phyloP scores from a whole-genome alignment of 2,888 invertebrate species.

The Colostygia pectinataria region DNA sequence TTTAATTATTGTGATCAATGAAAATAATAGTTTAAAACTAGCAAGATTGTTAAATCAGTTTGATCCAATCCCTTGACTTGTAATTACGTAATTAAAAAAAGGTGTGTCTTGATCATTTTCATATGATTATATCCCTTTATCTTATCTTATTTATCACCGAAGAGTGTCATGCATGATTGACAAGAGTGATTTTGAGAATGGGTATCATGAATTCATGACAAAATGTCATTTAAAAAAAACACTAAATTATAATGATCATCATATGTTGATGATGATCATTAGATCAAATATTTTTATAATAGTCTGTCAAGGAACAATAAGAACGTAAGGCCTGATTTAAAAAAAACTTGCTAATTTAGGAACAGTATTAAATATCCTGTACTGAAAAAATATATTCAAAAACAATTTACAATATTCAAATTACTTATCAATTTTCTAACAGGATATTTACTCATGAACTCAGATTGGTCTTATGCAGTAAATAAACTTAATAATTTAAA shows the following conservation, averaged over 20 bases:
- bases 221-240: too few relatives aligned
- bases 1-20: constrained; percentile 1
- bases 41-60: constrained; percentile 8
- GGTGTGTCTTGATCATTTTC: too few relatives aligned
- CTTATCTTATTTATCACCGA: too few relatives aligned
- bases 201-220: too few relatives aligned
- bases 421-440: not conserved
- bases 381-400: not conserved
- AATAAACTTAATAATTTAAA: not conserved
- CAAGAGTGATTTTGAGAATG: too few relatives aligned
- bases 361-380: constrained; percentile 12
- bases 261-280: not conserved
- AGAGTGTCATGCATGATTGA: too few relatives aligned
- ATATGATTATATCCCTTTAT: too few relatives aligned
- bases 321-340: too few relatives aligned
- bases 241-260: not conserved
- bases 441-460: constrained; percentile 19
- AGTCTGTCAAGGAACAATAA: too few relatives aligned
- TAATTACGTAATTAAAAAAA: too few relatives aligned
- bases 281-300: too few relatives aligned
- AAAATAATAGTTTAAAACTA: constrained; percentile 2
- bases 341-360: constrained; percentile 5
- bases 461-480: constrained; percentile 12
- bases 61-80: too few relatives aligned
- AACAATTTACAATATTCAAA: not conserved